Evolutionary conservation across 2,113 vertebrate species (phyloP).

Genomic region (Hystrix cristata): DNA sequence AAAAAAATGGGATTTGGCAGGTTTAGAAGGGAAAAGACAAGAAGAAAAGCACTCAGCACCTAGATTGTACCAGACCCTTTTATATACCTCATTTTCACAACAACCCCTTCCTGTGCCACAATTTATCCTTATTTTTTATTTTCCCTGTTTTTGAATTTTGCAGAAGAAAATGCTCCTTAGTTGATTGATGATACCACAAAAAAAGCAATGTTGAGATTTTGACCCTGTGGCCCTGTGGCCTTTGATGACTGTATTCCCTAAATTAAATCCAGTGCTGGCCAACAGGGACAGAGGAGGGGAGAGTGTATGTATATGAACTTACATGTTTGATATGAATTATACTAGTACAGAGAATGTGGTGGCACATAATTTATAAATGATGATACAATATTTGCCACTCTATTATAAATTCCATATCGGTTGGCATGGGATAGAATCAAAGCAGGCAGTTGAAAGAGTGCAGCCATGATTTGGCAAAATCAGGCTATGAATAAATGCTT

Average conservation of each 20-base stretch:
- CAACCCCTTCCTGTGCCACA: not conserved
- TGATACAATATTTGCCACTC: not conserved
- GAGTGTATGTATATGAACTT: not conserved
- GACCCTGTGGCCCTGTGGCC: not conserved
- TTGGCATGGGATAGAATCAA: not conserved
- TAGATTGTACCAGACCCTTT: not conserved
- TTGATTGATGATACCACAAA: not conserved
- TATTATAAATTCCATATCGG: not conserved
- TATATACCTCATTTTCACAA: not conserved
- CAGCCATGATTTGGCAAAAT: not conserved
- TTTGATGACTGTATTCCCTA: not conserved
- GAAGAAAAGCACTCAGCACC: not conserved
- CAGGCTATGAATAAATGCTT: not conserved
- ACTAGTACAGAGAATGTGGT: not conserved
- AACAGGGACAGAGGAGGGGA: too few species aligned
- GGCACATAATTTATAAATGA: not conserved
- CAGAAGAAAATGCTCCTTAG: not conserved
- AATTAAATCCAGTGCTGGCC: not conserved
- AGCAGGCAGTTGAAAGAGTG: not conserved
- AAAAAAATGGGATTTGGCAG: not conserved
- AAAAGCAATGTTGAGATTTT: not conserved
- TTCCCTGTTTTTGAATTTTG: not conserved
- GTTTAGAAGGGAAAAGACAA: not conserved
- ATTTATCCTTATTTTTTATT: not conserved
- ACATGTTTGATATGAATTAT: not conserved